phyloP scores from a whole-genome alignment of 1,140 invertebrate genomes.

The Diabrotica virgifera region DNA sequence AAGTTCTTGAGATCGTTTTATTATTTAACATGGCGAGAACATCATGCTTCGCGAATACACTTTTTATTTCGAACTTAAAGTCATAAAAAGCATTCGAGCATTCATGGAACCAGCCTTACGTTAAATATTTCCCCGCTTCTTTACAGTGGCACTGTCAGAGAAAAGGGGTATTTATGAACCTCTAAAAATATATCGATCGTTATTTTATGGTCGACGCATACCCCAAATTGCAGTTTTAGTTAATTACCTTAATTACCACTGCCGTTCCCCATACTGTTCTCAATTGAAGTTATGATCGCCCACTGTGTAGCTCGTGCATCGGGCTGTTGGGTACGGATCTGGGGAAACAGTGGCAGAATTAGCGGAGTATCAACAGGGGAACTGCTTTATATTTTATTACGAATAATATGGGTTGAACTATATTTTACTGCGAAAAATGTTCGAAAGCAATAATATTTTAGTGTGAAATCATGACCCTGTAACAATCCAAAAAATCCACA shows the following conservation, averaged over 20 bases:
- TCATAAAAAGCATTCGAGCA: background rate
- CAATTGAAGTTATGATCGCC: background rate
- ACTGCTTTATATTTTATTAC: too few relatives aligned
- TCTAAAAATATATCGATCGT: constrained; percentile 1
- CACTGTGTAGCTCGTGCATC: background rate
- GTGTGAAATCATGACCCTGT: too few relatives aligned
- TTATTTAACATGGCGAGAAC: too few relatives aligned
- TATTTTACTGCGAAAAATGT: too few relatives aligned
- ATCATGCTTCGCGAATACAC: too few relatives aligned
- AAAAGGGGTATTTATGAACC: background rate
- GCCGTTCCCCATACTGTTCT: background rate
- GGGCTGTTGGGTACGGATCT: background rate
- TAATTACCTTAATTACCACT: background rate
- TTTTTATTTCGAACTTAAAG: background rate
- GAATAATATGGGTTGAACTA: too few relatives aligned
- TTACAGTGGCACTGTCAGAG: background rate
- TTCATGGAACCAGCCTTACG: background rate
- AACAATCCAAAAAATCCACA: too few relatives aligned
- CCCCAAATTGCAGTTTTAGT: constrained; percentile 2
- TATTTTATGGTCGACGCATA: constrained; percentile 2
- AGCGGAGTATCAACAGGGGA: background rate
- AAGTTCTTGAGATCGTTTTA: too few relatives aligned
- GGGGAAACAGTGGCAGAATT: background rate
- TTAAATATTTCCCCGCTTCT: background rate
- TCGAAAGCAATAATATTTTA: too few relatives aligned